A percentile compares a stretch with the other conserved stretches of the same genome.
phyloP scores from a whole-genome alignment of 1,140 invertebrate species.

The Hirudo medicinalis region DNA sequence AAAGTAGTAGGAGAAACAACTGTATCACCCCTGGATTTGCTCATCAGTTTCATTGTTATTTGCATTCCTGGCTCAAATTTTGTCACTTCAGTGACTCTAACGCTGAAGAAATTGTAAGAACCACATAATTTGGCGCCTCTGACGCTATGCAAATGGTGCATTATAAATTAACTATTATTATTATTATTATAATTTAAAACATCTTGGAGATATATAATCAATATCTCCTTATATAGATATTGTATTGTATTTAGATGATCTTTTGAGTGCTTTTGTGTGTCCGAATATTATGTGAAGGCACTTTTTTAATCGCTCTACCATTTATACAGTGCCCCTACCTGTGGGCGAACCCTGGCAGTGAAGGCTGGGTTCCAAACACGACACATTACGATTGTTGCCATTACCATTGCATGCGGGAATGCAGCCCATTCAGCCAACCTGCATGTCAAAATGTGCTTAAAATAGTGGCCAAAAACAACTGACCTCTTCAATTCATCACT shows the following conservation, averaged over 20 bases:
- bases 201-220: too few species aligned
- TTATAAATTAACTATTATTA: too few species aligned
- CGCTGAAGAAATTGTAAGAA: conserved; percentile 39
- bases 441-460: background rate
- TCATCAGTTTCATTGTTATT: conserved; percentile 73
- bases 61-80: conserved; percentile 53
- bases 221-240: too few species aligned
- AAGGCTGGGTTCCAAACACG: too few species aligned
- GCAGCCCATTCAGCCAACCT: background rate
- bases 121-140: too few species aligned
- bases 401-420: background rate
- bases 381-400: too few species aligned
- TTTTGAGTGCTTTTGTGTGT: background rate
- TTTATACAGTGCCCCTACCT: background rate
- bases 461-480: background rate
- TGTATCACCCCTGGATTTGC: conserved; percentile 61
- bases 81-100: conserved; percentile 47
- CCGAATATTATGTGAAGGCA: background rate
- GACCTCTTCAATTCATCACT: conserved; percentile 69
- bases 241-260: too few species aligned
- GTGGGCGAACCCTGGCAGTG: too few species aligned
- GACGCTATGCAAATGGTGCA: too few species aligned
- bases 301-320: background rate
- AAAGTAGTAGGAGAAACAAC: conserved; percentile 53
- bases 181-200: too few species aligned